A percentile compares a stretch with the other conserved stretches of the same genome.
Evolutionary conservation across 2,797 vertebrate genomes (phyloP).

Genomic region (Lophotriccus pileatus): DNA sequence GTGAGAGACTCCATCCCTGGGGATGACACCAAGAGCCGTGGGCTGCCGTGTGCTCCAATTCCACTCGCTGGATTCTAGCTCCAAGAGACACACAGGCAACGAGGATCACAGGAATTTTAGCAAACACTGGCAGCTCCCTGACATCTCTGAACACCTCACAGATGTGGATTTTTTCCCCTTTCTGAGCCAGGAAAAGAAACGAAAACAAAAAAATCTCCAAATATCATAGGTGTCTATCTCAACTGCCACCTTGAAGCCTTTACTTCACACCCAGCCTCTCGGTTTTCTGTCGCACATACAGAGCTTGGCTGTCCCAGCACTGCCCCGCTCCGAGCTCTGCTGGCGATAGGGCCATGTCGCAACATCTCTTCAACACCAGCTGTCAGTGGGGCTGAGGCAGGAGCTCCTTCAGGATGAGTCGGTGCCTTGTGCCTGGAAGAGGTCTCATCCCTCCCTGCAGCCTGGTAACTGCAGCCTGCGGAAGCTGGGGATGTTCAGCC

Average conservation of each 20-base stretch:
- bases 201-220: background rate
- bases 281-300: fast-evolving
- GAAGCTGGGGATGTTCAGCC: background rate
- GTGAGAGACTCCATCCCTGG: fast-evolving
- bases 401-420: fast-evolving
- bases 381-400: background rate
- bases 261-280: fast-evolving
- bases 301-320: background rate
- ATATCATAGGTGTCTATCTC: fast-evolving
- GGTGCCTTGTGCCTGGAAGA: background rate
- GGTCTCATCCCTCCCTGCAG: background rate
- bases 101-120: fast-evolving
- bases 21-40: fast-evolving
- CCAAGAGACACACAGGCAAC: fast-evolving
- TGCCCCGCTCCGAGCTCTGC: background rate
- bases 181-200: background rate
- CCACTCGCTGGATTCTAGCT: fast-evolving
- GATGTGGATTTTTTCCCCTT: background rate
- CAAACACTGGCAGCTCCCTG: background rate
- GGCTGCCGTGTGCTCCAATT: fast-evolving
- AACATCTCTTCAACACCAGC: background rate
- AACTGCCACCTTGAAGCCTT: background rate
- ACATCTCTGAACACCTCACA: fast-evolving
- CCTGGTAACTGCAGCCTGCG: fast-evolving
- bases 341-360: background rate